phyloP scores from a whole-genome alignment of 2,797 vertebrate genomes.

The Sebastes vulpes region DNA sequence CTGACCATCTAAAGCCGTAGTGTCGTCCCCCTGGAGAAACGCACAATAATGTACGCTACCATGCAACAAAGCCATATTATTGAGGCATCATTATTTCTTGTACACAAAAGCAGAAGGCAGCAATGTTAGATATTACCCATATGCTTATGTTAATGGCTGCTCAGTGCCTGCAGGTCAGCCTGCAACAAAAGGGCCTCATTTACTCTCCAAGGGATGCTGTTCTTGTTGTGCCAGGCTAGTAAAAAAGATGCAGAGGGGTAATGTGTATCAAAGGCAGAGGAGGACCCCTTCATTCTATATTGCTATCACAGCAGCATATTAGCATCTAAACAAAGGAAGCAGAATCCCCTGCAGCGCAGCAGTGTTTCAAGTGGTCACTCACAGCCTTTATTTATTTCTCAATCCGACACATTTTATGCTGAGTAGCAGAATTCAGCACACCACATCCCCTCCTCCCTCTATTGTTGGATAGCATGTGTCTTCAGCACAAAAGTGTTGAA shows the following conservation, averaged over 20 bases:
- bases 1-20: slow-evolving; percentile 13
- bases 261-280: slow-evolving; percentile 82
- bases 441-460: neutral
- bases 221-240: slow-evolving; percentile 75
- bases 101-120: slow-evolving; percentile 67
- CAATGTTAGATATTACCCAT: slow-evolving; percentile 75
- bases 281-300: slow-evolving; percentile 80
- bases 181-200: slow-evolving; percentile 78
- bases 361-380: slow-evolving; percentile 85
- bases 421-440: slow-evolving; percentile 70
- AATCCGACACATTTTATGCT: slow-evolving; percentile 81
- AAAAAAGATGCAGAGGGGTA: slow-evolving; percentile 77
- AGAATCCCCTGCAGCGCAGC: slow-evolving; percentile 80
- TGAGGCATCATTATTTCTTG: slow-evolving; percentile 66
- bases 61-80: slow-evolving; percentile 54
- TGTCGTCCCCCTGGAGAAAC: slow-evolving; percentile 17
- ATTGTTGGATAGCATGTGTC: slow-evolving; percentile 38
- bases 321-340: slow-evolving; percentile 87
- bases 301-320: slow-evolving; percentile 86
- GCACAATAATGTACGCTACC: slow-evolving; percentile 14
- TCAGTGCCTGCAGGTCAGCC: slow-evolving; percentile 81
- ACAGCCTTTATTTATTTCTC: slow-evolving; percentile 81
- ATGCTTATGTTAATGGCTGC: slow-evolving; percentile 78
- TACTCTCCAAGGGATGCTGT: slow-evolving; percentile 81
- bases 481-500: slow-evolving; percentile 83